Conservation (phyloP, 2,888 invertebrate species). For the Aporophyla nigra region DNA sequence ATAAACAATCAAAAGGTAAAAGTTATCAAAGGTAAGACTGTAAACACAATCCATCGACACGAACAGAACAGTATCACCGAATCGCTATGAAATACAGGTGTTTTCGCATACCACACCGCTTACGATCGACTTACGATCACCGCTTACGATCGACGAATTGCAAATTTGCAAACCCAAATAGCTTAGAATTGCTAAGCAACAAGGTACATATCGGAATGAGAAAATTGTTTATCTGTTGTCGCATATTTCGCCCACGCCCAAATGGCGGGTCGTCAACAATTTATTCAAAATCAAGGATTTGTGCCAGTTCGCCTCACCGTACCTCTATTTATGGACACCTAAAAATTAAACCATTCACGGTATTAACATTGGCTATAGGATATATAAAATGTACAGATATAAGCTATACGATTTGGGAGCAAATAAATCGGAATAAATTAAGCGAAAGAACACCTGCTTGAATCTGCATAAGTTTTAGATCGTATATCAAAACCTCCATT, state of each 20-base stretch:
- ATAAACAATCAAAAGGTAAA: slow-evolving; percentile 25
- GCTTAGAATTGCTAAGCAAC: slow-evolving; percentile 72
- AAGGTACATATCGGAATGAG: slow-evolving; percentile 78
- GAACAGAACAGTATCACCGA: slow-evolving; percentile 73
- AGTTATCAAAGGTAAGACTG: slow-evolving; percentile 30
- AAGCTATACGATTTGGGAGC: slow-evolving; percentile 22
- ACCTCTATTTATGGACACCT: slow-evolving; percentile 64
- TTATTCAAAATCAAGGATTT: slow-evolving; percentile 88
- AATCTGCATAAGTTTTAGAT: slow-evolving; percentile 39
- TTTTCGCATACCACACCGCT: slow-evolving; percentile 82
- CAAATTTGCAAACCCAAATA: slow-evolving; percentile 70
- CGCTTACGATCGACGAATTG: slow-evolving; percentile 77
- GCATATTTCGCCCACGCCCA: slow-evolving; percentile 86
- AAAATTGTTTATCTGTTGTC: slow-evolving; percentile 75
- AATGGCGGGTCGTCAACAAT: slow-evolving; percentile 81
- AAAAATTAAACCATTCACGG: slow-evolving; percentile 69
- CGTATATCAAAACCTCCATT: slow-evolving; percentile 43
- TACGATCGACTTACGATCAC: slow-evolving; percentile 78
- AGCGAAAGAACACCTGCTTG: slow-evolving; percentile 34
- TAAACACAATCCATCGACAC: slow-evolving; percentile 39
- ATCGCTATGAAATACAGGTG: slow-evolving; percentile 82
- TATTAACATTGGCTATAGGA: slow-evolving; percentile 52
- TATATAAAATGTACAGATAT: slow-evolving; percentile 21
- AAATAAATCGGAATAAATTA: slow-evolving; percentile 27
- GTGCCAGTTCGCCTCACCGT: slow-evolving; percentile 76